Base-by-base conservation (phyloP, 2,113 vertebrate species). In the Sphaerodactylus townsendi region DNA sequence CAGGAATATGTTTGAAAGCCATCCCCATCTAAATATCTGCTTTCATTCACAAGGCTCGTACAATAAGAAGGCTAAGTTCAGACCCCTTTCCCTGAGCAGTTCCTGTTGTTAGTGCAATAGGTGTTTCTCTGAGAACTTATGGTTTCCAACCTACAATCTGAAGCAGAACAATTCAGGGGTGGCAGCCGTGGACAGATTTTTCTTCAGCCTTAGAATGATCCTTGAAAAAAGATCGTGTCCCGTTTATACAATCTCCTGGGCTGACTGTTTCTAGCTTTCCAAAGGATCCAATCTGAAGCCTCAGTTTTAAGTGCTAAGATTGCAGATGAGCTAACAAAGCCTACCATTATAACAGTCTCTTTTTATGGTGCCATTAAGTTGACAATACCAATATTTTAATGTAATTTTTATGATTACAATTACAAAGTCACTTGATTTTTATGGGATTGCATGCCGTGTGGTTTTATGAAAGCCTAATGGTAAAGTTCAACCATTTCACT, bases 361-460 rank as follows among this genome's bases (percentile, higher is more conserved):
- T 87, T 90, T 89, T 83, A 66, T 79, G 84, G 85, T 69, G 46
- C 79, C 74, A 53, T 92, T 90, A 92, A 86, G 0, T 33, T 92
- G 82, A 89, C 88, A 93, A 87, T 76, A 85, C 2, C 23, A 35
- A 86, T 88, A 80, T 84, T 88, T 53, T 88, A 56, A 56, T 88
- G 81, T 76, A 56, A 50, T 82, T 94, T 93, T 94, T 93, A 88
- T 90, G 90, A 82, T 90, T 92, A 35, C 64, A 87, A 71, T 90
- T 90, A 90, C 87, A 92, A 56, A 82, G 86, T 88, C 86, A 86
- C 81, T 94, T 92, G 75, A 81, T 90, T 95, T 88, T 92, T 92
- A 90, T 33, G 82, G 87, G 87, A 85, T 0, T 1, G 44, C 17
- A 23, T 87, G 48, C 77, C 77, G 77, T 50, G 90, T 72, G 53